Conservation (phyloP, 2,113 vertebrate species). For the Callipepla squamata region DNA sequence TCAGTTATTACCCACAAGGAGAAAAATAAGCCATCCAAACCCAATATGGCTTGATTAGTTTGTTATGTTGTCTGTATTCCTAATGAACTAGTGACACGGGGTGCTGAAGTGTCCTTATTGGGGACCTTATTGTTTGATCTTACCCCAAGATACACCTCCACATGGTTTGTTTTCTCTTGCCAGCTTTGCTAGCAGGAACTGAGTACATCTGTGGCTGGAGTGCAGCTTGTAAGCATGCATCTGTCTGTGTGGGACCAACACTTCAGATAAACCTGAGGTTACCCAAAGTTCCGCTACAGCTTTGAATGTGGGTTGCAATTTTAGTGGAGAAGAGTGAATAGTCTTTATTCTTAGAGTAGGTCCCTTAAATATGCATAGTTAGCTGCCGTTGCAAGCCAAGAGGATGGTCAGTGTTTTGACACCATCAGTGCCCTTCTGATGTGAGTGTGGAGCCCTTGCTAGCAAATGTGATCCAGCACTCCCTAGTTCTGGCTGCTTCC, state of each 20-base stretch:
- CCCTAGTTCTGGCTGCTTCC: not conserved
- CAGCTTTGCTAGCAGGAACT: not conserved
- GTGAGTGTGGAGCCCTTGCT: not conserved
- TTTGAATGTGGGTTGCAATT: not conserved
- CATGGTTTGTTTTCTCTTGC: not conserved
- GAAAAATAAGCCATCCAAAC: not conserved
- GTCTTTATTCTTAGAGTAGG: not conserved
- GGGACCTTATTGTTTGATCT: not conserved
- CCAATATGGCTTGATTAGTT: not conserved
- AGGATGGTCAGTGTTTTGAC: not conserved
- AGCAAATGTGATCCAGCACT: not conserved
- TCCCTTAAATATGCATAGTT: not conserved
- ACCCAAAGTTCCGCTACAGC: not conserved
- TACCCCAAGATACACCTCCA: not conserved
- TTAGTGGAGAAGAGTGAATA: not conserved
- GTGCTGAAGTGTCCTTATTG: not conserved
- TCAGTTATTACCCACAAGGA: not conserved
- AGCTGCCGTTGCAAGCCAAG: not conserved
- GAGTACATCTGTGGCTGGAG: not conserved
- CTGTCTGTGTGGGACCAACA: accelerated
- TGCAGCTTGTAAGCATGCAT: not conserved
- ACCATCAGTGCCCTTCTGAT: not conserved
- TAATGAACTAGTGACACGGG: accelerated
- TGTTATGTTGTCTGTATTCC: not conserved
- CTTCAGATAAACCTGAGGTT: not conserved